Conservation (phyloP, 92 coral and sea anemone genomes). For the Pocillopora meandrina region DNA sequence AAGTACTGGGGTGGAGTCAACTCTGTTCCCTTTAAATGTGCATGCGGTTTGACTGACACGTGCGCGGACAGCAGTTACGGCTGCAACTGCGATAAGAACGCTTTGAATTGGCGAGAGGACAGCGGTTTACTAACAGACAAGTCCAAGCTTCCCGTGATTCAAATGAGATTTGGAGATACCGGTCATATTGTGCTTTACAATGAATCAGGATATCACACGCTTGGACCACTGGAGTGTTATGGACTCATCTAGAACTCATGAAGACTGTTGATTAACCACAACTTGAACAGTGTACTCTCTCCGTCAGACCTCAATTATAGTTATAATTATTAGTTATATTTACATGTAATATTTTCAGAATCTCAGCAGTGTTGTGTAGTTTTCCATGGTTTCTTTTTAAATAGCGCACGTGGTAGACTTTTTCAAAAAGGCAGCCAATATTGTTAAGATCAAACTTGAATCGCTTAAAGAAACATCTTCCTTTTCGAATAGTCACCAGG, state of each 20-base stretch:
- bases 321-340: too few relatives aligned
- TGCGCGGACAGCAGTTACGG: not conserved
- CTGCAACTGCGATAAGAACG: conserved; percentile 33
- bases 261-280: not conserved
- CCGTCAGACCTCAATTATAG: too few relatives aligned
- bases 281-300: not conserved
- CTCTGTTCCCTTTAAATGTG: not conserved
- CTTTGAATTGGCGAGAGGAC: conserved; percentile 29
- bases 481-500: too few relatives aligned
- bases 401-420: too few relatives aligned
- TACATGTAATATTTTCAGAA: too few relatives aligned
- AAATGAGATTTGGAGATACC: conserved; percentile 58
- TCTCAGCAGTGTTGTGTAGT: too few relatives aligned
- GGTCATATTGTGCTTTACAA: not conserved
- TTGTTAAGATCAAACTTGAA: too few relatives aligned
- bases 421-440: too few relatives aligned
- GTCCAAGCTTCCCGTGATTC: conserved; percentile 42
- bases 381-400: too few relatives aligned
- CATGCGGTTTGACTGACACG: not conserved
- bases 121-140: conserved; percentile 51
- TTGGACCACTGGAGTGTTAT: conserved; percentile 44
- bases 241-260: not conserved
- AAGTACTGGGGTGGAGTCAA: conserved; percentile 31
- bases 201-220: conserved; percentile 54
- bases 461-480: too few relatives aligned